These are phyloP conservation scores for Hetaerina americana DNA, from an alignment of 1,140 invertebrate genomes.

Conservation along the genomic window DNA sequence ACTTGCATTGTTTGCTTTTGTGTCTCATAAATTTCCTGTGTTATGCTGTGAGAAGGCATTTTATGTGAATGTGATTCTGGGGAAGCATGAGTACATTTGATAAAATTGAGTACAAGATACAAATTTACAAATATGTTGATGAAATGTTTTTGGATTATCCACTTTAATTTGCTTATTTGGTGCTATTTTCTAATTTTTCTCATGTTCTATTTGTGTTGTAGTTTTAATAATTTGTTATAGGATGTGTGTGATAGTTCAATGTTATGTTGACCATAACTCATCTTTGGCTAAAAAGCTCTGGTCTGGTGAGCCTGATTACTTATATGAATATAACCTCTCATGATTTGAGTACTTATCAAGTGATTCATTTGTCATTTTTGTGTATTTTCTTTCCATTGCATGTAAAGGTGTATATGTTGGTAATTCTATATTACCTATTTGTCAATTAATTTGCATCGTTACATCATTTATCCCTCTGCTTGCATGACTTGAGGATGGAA, in stretches of 20 bases:
- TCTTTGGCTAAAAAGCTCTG: background rate
- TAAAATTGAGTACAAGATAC: background rate
- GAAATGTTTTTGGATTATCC: background rate
- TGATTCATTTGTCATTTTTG: background rate
- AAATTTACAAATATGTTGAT: background rate
- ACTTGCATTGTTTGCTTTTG: no score
- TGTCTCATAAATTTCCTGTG: no score
- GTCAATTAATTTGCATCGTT: background rate
- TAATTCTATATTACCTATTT: background rate
- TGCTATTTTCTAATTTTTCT: background rate
- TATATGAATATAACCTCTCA: background rate
- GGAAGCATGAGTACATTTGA: background rate
- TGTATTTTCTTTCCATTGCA: background rate
- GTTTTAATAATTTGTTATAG: background rate
- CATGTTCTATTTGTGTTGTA: background rate
- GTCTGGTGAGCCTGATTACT: background rate
- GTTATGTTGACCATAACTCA: background rate
- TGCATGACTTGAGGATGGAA: background rate
- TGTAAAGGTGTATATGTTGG: background rate
- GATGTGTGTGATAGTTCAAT: background rate
- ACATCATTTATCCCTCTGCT: background rate
- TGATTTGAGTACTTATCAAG: background rate
- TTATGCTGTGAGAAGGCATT: background rate
- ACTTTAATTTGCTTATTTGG: background rate
- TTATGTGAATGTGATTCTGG: background rate